Evolutionary conservation across 2,113 vertebrate genomes (phyloP).

Genomic region (Sus scrofa): DNA sequence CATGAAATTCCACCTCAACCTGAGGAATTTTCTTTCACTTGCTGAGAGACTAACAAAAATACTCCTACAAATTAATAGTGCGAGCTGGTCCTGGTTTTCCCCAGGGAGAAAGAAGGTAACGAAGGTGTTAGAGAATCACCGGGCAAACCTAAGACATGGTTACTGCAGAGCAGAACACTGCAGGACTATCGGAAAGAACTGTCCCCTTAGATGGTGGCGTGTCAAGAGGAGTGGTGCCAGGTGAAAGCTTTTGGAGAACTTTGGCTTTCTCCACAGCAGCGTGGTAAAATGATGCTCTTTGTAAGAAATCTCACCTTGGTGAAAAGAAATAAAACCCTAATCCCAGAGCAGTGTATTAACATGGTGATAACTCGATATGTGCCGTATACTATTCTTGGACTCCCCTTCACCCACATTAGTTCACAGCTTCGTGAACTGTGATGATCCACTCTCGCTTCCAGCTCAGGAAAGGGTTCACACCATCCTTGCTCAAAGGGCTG

Average conservation of each 20-base stretch:
- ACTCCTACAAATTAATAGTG: neutral
- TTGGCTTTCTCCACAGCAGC: neutral
- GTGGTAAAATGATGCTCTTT: neutral
- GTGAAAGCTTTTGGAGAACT: neutral
- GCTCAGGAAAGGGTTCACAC: neutral
- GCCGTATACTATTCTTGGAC: neutral
- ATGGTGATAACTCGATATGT: neutral
- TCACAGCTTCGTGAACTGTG: neutral
- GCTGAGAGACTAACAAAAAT: neutral
- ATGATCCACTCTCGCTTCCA: neutral
- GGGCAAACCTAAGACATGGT: neutral
- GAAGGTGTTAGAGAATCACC: neutral
- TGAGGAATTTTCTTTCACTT: neutral
- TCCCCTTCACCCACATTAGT: neutral
- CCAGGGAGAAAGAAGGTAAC: neutral
- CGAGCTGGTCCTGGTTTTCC: neutral
- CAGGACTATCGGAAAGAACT: neutral
- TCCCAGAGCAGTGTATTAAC: neutral
- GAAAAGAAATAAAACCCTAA: constrained; percentile 38
- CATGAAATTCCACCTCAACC: neutral
- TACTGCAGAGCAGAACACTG: neutral
- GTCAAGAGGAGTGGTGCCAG: neutral
- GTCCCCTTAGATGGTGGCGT: fast-evolving
- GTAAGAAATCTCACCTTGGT: neutral
- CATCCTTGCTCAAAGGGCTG: neutral